Evolutionary conservation across 2,888 invertebrate genomes (phyloP).

Genomic region (Corythucha ciliata): DNA sequence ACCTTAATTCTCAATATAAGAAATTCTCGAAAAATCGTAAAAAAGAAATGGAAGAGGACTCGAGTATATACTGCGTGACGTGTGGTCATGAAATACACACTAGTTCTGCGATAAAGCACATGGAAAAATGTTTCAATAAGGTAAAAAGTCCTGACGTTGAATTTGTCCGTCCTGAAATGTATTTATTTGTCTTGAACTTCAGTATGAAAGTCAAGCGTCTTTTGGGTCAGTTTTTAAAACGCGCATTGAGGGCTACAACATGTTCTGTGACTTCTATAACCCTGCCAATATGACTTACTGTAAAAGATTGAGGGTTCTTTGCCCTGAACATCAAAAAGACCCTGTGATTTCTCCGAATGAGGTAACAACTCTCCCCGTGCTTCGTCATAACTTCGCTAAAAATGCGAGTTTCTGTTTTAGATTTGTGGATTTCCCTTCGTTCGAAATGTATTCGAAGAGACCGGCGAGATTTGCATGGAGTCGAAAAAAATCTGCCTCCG

Average conservation of each 20-base stretch:
- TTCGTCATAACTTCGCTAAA: no score
- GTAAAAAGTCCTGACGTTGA: constrained; percentile 40
- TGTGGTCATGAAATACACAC: constrained; percentile 94
- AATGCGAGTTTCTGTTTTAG: no score
- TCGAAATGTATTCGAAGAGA: constrained; percentile 69
- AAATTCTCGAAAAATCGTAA: constrained; percentile 44
- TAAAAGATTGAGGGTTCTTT: constrained; percentile 86
- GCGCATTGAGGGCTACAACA: constrained; percentile 85
- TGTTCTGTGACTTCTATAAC: constrained; percentile 97
- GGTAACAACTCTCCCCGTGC: constrained; percentile 36
- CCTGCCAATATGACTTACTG: constrained; percentile 83
- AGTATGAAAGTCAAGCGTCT: constrained; percentile 92
- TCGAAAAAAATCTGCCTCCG: constrained; percentile 84
- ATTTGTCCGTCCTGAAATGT: constrained; percentile 7
- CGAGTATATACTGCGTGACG: constrained; percentile 88
- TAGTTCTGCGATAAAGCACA: constrained; percentile 84
- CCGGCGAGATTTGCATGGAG: constrained; percentile 77
- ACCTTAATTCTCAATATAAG: no score
- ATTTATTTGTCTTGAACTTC: constrained; percentile 36
- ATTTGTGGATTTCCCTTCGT: constrained; percentile 92
- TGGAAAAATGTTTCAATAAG: constrained; percentile 97
- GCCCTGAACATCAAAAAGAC: constrained; percentile 95
- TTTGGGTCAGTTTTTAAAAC: constrained; percentile 93
- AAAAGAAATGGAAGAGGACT: constrained; percentile 55
- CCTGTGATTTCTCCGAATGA: constrained; percentile 76